Evolutionary conservation across 1,140 invertebrate genomes (phyloP).

Genomic region (Campoletis sonorensis): DNA sequence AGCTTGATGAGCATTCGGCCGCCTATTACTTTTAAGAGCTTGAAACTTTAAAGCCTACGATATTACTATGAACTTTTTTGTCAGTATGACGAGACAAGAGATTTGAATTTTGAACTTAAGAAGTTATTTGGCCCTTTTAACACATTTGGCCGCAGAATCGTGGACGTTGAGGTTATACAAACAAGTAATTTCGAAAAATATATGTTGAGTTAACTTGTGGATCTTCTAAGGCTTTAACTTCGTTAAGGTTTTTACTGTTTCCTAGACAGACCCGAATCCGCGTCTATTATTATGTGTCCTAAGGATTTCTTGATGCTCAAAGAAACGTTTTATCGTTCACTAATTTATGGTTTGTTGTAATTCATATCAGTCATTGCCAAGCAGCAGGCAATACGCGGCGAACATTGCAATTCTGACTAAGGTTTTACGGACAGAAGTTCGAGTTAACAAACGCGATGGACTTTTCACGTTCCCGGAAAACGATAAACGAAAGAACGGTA

Average conservation of each 20-base stretch:
- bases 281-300: constrained; percentile 11
- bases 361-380: neutral
- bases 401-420: neutral
- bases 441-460: neutral
- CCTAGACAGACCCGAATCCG: neutral
- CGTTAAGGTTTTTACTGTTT: neutral
- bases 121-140: no score
- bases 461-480: constrained; percentile 25
- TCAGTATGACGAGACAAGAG: no score
- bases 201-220: neutral
- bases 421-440: neutral
- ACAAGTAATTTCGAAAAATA: no score
- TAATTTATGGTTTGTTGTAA: constrained; percentile 26
- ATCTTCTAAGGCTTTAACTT: neutral
- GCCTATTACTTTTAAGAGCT: constrained; percentile 30
- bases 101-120: no score
- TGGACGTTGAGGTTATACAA: no score
- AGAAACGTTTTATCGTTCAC: constrained; percentile 25
- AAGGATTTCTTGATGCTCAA: neutral
- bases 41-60: constrained; percentile 1
- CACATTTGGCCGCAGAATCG: no score
- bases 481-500: constrained; percentile 34
- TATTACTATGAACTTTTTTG: neutral
- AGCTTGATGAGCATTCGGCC: constrained; percentile 5
- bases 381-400: neutral